These are phyloP conservation scores for Aleiodes testaceus DNA, from an alignment of 2,888 invertebrate genomes.

Conservation along the genomic window DNA sequence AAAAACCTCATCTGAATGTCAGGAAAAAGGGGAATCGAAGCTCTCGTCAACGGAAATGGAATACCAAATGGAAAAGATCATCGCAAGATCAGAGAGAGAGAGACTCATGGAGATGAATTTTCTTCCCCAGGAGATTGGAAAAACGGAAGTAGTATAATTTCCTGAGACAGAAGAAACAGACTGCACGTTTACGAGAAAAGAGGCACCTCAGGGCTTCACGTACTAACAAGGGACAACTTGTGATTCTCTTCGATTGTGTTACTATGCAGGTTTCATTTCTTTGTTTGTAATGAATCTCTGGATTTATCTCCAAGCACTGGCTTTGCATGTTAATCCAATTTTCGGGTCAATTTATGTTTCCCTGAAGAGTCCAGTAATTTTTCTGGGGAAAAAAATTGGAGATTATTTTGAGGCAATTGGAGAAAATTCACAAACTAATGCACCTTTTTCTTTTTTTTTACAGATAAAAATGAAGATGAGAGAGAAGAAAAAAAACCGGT, in stretches of 20 bases:
- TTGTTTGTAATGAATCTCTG: slow-evolving; percentile 38
- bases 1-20: not conserved
- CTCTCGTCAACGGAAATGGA: slow-evolving; percentile 44
- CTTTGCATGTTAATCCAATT: slow-evolving; percentile 2
- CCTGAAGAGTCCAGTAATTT: no score
- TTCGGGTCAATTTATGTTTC: no score
- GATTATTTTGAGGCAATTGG: no score
- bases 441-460: no score
- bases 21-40: not conserved
- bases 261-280: slow-evolving; percentile 55
- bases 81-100: slow-evolving; percentile 37
- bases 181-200: slow-evolving; percentile 23
- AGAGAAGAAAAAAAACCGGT: slow-evolving; percentile 29
- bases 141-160: slow-evolving; percentile 52
- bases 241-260: slow-evolving; percentile 67
- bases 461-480: slow-evolving; percentile 19
- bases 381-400: no score
- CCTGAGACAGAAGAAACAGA: slow-evolving; percentile 44
- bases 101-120: slow-evolving; percentile 47
- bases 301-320: slow-evolving; percentile 38
- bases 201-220: slow-evolving; percentile 61
- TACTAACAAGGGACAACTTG: slow-evolving; percentile 63
- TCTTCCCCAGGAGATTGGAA: slow-evolving; percentile 49
- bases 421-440: no score
- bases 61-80: slow-evolving; percentile 47